A percentile compares a stretch with the other conserved stretches of the same genome.
Evolutionary conservation across 2,113 vertebrate genomes (phyloP).

Genomic region (Rutilus rutilus): DNA sequence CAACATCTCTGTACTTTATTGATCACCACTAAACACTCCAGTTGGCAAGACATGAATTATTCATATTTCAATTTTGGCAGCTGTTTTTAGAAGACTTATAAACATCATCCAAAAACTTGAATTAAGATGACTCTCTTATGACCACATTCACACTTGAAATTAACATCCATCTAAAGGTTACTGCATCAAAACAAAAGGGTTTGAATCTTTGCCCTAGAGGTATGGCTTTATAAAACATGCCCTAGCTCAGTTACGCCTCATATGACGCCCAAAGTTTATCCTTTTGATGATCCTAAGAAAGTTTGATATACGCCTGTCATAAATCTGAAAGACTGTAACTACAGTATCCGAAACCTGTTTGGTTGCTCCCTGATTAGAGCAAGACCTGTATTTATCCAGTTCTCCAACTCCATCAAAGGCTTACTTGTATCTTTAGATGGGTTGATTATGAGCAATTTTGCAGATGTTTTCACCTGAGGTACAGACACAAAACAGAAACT

Average conservation of each 20-base stretch:
- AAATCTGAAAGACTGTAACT: background rate
- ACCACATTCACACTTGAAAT: background rate
- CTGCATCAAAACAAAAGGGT: background rate
- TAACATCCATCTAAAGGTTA: background rate
- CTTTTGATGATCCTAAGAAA: background rate
- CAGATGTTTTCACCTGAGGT: background rate
- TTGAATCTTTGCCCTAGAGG: background rate
- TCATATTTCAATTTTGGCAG: constrained; percentile 71
- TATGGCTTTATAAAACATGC: background rate
- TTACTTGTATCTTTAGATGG: background rate
- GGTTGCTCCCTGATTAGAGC: background rate
- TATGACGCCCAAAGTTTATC: background rate
- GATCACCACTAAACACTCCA: constrained; percentile 73
- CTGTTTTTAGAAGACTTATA: constrained; percentile 67
- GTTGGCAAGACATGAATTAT: constrained; percentile 72
- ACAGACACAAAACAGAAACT: background rate
- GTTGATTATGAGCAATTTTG: constrained; percentile 18
- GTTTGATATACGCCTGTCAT: background rate
- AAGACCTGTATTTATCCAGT: background rate
- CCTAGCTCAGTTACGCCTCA: background rate
- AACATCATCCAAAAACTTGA: constrained; percentile 52
- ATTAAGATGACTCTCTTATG: background rate
- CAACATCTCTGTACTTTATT: constrained; percentile 66
- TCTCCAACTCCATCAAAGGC: constrained; percentile 11
- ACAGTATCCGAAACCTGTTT: background rate